Conservation (phyloP, 92 coral and sea anemone genomes). For the Zoanthus sociatus region DNA sequence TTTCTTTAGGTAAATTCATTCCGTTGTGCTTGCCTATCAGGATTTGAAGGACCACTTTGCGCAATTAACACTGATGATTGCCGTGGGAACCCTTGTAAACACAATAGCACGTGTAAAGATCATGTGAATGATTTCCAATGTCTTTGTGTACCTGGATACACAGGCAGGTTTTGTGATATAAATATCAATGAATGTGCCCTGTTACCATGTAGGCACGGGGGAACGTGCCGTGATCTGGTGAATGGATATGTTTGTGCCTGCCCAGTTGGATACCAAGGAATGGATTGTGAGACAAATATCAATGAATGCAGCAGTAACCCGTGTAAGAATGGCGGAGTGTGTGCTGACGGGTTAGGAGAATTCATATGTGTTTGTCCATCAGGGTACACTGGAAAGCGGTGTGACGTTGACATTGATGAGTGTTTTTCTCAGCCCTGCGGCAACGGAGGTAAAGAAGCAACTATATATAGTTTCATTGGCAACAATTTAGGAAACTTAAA, state of each 20-base stretch:
- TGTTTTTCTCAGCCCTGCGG: constrained; percentile 72
- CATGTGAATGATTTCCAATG: constrained; percentile 72
- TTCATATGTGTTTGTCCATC: constrained; percentile 81
- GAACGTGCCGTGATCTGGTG: constrained; percentile 74
- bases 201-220: constrained; percentile 77
- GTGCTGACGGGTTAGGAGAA: constrained; percentile 88
- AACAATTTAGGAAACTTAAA: background rate
- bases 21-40: constrained; percentile 70
- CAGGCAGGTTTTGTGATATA: constrained; percentile 68
- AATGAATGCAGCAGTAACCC: constrained; percentile 85
- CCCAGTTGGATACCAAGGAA: constrained; percentile 71
- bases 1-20: constrained; percentile 76
- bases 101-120: constrained; percentile 78
- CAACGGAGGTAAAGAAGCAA: constrained; percentile 69
- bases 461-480: no score
- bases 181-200: constrained; percentile 77
- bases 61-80: constrained; percentile 81
- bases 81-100: constrained; percentile 77
- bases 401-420: constrained; percentile 76
- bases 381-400: constrained; percentile 75
- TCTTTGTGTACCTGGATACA: constrained; percentile 71
- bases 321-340: constrained; percentile 82
- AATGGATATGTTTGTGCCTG: constrained; percentile 74
- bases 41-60: constrained; percentile 80
- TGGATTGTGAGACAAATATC: constrained; percentile 65